Evolutionary conservation across 2,113 vertebrate species (phyloP), one percentile per base, ranked within the genome.

Genomic region (Ondatra zibethicus): DNA sequence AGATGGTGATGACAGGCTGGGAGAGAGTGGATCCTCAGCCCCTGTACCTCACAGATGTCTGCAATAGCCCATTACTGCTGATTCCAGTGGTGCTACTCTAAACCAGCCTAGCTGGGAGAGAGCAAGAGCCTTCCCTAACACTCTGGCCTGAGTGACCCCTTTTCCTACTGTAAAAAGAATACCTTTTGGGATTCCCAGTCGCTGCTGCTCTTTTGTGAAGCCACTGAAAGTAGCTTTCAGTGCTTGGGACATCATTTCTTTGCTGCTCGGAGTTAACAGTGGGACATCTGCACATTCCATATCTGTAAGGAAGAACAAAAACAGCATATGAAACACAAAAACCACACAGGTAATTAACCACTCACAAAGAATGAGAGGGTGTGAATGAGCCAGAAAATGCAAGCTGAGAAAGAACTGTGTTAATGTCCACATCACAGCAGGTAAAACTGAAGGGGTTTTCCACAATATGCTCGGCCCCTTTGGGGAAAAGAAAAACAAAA

Each of bases 221-320:
- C 99, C 99, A 0, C 99, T 99, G 98, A 99, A 99, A 0, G 99
- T 99, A 97, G 99, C 99, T 97, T 99, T 99, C 97, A 99, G 81
- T 0, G 99, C 99, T 98, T 99, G 99, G 89, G 99, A 99, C 99
- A 99, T 99, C 99, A 99, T 99, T 97, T 99, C 99, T 98, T 99
- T 99, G 98, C 99, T 99, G 98, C 99, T 99, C 78, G 99, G 99
- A 50, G 99, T 99, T 96, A 99, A 98, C 47, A 99, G 98, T 21
- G 99, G 99, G 76, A 99, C 99, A 91, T 99, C 99, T 0, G 99
- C 99, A 97, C 99, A 99, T 98, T 99, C 99, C 97, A 99, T 99
- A 98, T 99, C 99, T 99, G 99, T 63, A 98, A 98, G 93, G 84
- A 80, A 70, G 14, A 93, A 63, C 96, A 80, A 94, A 77, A 93